These are phyloP conservation scores for Drosophila prostipennis DNA, from an alignment of 2,888 invertebrate genomes.

Conservation along the genomic window DNA sequence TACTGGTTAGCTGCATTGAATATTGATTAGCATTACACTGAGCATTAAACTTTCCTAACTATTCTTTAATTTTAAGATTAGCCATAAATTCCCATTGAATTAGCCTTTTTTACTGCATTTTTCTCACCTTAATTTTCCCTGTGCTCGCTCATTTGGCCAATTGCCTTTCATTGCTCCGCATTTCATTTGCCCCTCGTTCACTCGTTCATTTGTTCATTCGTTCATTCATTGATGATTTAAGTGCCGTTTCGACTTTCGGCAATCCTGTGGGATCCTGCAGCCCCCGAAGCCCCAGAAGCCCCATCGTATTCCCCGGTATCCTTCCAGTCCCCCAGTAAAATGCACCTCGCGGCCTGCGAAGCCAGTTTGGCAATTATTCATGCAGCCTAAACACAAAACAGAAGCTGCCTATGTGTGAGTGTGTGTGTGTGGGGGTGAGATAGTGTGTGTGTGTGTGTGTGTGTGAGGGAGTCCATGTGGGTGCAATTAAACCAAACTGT, in stretches of 20 bases:
- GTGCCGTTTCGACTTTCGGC: slow-evolving; percentile 49
- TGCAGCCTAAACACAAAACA: slow-evolving; percentile 59
- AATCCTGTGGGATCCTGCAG: slow-evolving; percentile 35
- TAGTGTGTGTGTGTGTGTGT: slow-evolving; percentile 1
- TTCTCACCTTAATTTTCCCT: not conserved
- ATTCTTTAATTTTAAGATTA: too few species aligned
- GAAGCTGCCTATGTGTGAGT: slow-evolving; percentile 13
- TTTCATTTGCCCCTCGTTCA: not conserved
- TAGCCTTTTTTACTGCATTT: not conserved
- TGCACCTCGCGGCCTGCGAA: slow-evolving; percentile 37
- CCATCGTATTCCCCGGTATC: not conserved
- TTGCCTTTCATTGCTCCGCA: not conserved
- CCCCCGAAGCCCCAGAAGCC: not conserved
- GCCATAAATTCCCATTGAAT: too few species aligned
- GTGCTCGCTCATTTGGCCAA: slow-evolving; percentile 1
- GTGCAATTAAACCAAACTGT: slow-evolving; percentile 50
- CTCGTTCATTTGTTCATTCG: slow-evolving; percentile 4
- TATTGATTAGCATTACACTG: not conserved
- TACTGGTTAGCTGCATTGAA: not conserved
- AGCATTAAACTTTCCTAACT: not conserved
- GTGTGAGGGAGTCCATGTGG: slow-evolving; percentile 31
- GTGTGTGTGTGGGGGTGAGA: not conserved
- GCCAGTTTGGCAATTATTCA: slow-evolving; percentile 65
- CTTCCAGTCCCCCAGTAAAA: slow-evolving; percentile 15
- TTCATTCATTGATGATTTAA: slow-evolving; percentile 52